Conservation (phyloP, 2,113 vertebrate genomes). For the Lepisosteus oculatus region DNA sequence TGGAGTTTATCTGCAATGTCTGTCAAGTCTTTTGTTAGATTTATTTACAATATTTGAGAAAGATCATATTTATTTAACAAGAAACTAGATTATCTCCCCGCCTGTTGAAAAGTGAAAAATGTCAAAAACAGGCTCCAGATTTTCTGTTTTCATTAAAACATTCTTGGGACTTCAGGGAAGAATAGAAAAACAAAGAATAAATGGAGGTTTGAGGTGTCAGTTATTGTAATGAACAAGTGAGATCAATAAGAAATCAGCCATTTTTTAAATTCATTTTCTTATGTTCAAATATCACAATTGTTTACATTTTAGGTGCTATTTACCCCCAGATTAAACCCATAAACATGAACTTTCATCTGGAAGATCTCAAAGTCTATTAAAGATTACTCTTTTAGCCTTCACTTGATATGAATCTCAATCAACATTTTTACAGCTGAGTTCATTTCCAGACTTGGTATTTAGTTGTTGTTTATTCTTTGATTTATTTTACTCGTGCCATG, state of each 20-base stretch:
- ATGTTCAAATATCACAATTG: too few species aligned
- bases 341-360: too few species aligned
- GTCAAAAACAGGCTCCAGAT: neutral
- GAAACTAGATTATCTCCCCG: constrained; percentile 1
- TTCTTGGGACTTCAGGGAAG: neutral
- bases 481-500: too few species aligned
- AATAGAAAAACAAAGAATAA: constrained; percentile 1
- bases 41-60: constrained; percentile 4
- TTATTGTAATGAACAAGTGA: constrained; percentile 5
- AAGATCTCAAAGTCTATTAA: too few species aligned
- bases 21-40: neutral
- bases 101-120: neutral
- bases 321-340: too few species aligned
- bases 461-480: too few species aligned
- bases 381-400: too few species aligned
- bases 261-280: neutral
- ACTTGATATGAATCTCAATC: too few species aligned
- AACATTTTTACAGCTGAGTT: too few species aligned
- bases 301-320: too few species aligned
- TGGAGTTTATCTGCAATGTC: constrained; percentile 6
- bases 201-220: too few species aligned
- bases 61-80: constrained; percentile 4
- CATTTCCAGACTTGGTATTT: too few species aligned
- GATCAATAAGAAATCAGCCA: constrained; percentile 1
- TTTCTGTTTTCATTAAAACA: neutral